A percentile compares a stretch with the other conserved stretches of the same genome.
Evolutionary conservation across 2,797 vertebrate species (phyloP).

Genomic region (Basileuterus tristriatus): DNA sequence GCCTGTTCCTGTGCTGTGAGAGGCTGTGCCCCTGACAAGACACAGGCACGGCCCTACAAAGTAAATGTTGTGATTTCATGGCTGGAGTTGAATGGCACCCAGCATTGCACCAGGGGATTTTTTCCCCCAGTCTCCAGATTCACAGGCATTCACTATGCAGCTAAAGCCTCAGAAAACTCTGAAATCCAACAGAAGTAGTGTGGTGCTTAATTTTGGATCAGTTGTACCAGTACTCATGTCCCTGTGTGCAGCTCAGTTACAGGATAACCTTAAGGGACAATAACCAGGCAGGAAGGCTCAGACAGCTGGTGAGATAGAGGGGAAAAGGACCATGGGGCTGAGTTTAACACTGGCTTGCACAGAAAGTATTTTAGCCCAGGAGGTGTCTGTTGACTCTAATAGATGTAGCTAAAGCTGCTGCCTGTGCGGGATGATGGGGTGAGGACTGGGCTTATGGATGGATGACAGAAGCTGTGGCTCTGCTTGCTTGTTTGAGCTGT

Average conservation of each 20-base stretch:
- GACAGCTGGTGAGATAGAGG: not conserved
- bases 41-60: constrained; percentile 22
- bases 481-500: not conserved
- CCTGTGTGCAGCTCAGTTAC: not conserved
- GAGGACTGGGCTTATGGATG: not conserved
- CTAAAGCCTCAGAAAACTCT: not conserved
- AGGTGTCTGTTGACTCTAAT: not conserved
- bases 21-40: constrained; percentile 37
- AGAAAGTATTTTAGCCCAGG: not conserved
- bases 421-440: not conserved
- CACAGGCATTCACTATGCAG: not conserved
- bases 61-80: constrained; percentile 55
- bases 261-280: not conserved
- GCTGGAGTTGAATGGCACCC: not conserved
- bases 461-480: not conserved
- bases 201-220: not conserved
- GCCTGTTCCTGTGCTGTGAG: constrained; percentile 45
- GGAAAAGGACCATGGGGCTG: not conserved
- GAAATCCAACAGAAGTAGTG: not conserved
- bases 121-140: not conserved
- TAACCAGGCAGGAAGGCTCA: not conserved
- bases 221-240: not conserved
- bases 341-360: not conserved
- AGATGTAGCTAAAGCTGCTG: not conserved
- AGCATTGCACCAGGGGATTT: not conserved